Evolutionary conservation across 2,113 vertebrate genomes (phyloP).

Genomic region (Donacobius atricapilla): DNA sequence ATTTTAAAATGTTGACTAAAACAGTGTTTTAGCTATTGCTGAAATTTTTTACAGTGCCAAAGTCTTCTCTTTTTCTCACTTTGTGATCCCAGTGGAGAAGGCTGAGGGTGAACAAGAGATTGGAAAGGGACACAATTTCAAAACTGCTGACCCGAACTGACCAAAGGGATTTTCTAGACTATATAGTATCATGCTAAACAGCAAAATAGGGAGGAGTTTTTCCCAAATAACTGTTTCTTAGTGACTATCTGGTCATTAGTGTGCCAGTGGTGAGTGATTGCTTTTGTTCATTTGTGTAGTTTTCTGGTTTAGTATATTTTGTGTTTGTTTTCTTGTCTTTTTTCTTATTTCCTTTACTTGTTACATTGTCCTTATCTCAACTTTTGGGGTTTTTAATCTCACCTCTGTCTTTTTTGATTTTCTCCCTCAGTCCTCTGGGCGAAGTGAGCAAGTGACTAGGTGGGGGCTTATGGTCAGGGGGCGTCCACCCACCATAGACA

Average conservation of each 20-base stretch:
- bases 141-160: not conserved
- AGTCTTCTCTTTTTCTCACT: not conserved
- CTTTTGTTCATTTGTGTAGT: not conserved
- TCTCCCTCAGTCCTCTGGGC: not conserved
- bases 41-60: not conserved
- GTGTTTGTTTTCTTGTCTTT: not conserved
- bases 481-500: not conserved
- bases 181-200: not conserved
- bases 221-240: not conserved
- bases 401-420: not conserved
- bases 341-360: not conserved
- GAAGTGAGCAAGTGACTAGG: not conserved
- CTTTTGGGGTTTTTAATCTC: not conserved
- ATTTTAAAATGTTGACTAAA: not conserved
- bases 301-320: not conserved
- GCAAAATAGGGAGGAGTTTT: not conserved
- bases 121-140: not conserved
- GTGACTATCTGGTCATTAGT: not conserved
- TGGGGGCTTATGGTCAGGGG: not conserved
- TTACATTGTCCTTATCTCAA: not conserved
- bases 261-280: not conserved
- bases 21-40: not conserved
- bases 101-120: not conserved
- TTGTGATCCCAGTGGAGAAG: not conserved
- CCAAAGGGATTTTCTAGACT: not conserved